phyloP scores from a whole-genome alignment of 2,888 invertebrate genomes.

The Aphidius colemani region DNA sequence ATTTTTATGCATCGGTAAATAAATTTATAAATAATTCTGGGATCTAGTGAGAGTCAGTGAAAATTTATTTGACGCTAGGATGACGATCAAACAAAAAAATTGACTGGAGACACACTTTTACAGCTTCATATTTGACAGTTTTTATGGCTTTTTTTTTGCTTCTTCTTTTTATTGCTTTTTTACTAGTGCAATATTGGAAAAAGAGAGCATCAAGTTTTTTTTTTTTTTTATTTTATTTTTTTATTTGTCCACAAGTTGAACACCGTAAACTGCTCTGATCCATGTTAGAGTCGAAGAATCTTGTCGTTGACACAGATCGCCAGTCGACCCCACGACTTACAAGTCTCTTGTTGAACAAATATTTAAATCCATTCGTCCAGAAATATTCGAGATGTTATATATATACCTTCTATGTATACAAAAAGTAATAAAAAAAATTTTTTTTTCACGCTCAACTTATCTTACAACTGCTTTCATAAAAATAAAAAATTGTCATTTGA shows the following conservation, averaged over 20 bases:
- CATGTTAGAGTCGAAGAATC: background rate
- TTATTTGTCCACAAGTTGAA: background rate
- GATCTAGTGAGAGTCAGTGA: background rate
- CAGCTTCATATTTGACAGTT: background rate
- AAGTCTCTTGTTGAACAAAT: background rate
- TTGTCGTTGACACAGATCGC: background rate
- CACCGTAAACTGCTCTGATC: background rate
- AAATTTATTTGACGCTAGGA: no score
- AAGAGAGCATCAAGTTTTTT: conserved; percentile 5
- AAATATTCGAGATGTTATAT: no score
- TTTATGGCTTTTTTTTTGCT: background rate
- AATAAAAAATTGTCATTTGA: no score
- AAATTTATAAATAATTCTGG: background rate
- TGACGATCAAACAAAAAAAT: no score
- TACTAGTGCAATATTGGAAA: conserved; percentile 1
- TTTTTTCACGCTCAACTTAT: background rate
- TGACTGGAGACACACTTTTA: background rate
- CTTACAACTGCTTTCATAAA: no score
- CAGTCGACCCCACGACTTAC: background rate
- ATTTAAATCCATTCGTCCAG: background rate
- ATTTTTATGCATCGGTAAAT: background rate
- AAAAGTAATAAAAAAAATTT: background rate
- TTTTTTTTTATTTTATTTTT: background rate
- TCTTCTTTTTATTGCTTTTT: background rate
- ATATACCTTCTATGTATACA: no score